A percentile compares a stretch with the other conserved stretches of the same genome.
Evolutionary conservation across 2,888 invertebrate genomes (phyloP).

Genomic region (Cataglyphis albicans): DNA sequence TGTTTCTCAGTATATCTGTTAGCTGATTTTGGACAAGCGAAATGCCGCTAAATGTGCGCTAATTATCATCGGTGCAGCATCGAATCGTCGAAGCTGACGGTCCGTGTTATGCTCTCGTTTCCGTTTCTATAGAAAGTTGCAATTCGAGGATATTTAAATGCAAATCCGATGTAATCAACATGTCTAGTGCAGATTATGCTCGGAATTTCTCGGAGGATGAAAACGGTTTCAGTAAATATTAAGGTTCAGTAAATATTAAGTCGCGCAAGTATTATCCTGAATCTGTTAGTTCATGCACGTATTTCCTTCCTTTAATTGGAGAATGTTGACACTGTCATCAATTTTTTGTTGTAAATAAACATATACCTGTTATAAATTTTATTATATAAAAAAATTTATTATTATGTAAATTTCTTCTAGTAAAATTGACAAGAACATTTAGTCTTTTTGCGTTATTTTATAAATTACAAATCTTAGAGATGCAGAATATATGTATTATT

Average conservation of each 20-base stretch:
- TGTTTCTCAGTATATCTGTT: slow-evolving; percentile 60
- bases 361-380: neutral
- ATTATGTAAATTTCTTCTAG: neutral
- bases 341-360: neutral
- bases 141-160: slow-evolving; percentile 38
- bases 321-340: neutral
- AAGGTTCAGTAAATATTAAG: neutral
- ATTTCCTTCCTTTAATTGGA: neutral
- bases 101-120: neutral
- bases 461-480: neutral
- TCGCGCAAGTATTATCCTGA: neutral
- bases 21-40: slow-evolving; percentile 54
- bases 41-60: slow-evolving; percentile 38
- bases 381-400: neutral
- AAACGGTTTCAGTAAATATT: neutral
- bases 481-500: neutral
- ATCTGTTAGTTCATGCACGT: neutral
- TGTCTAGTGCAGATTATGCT: slow-evolving; percentile 1
- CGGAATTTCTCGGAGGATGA: neutral
- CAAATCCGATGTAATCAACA: slow-evolving; percentile 22
- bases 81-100: slow-evolving; percentile 21
- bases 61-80: slow-evolving; percentile 31
- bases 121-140: neutral
- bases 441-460: neutral
- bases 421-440: neutral